Evolutionary conservation across 2,113 vertebrate species (phyloP).

Genomic region (Cygnus buccinator): DNA sequence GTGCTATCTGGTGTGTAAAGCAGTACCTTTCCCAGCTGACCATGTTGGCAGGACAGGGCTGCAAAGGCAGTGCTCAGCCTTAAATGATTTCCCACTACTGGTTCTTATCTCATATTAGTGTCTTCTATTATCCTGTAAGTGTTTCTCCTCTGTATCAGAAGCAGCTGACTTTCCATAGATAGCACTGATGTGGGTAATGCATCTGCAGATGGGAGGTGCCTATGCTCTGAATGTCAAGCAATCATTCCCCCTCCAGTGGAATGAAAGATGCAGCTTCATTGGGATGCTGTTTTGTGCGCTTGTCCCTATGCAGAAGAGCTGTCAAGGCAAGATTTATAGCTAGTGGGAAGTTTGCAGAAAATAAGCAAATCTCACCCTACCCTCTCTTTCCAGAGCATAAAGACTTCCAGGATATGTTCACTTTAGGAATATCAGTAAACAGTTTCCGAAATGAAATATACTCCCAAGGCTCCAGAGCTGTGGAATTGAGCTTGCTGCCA

Average conservation of each 20-base stretch:
- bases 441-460: rapidly evolving
- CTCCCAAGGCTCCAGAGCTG: background rate
- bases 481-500: background rate
- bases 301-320: background rate
- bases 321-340: background rate
- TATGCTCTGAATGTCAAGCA: background rate
- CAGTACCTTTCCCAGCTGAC: background rate
- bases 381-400: background rate
- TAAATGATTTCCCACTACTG: background rate
- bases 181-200: background rate
- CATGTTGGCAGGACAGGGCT: background rate
- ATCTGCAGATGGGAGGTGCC: background rate
- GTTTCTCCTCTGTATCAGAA: background rate
- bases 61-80: background rate
- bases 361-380: background rate
- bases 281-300: background rate
- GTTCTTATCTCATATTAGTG: background rate
- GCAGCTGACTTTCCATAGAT: background rate
- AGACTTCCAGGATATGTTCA: background rate
- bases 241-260: rapidly evolving
- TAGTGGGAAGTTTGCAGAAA: background rate
- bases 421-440: background rate
- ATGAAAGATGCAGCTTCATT: background rate
- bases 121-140: background rate
- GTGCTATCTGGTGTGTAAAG: background rate